A percentile compares a stretch with the other conserved stretches of the same genome.
Evolutionary conservation across 23 tunicate species (phyloP).

Genomic region (Ascidia mentula): DNA sequence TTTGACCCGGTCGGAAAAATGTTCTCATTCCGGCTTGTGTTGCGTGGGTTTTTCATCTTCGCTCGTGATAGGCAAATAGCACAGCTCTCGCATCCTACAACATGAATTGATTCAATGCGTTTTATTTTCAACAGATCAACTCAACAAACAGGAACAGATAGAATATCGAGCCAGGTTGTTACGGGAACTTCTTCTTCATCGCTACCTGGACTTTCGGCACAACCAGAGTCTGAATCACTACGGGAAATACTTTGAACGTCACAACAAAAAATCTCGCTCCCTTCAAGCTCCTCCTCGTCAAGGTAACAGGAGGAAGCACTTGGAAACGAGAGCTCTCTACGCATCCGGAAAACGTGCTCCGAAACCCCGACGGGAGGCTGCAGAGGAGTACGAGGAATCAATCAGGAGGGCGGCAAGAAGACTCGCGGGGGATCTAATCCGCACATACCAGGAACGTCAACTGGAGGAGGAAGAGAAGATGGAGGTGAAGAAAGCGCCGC

Average conservation of each 20-base stretch:
- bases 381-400: conserved; percentile 5
- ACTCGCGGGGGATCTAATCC: neutral
- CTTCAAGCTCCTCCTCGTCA: neutral
- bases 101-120: no score
- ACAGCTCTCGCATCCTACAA: no score
- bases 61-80: no score
- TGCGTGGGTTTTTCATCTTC: no score
- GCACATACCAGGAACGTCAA: neutral
- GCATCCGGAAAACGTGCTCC: neutral
- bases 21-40: no score
- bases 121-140: neutral
- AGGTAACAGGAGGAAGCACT: neutral
- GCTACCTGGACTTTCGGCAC: conserved; percentile 24
- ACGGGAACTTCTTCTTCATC: conserved; percentile 43
- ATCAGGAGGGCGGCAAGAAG: neutral
- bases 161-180: neutral
- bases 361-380: neutral
- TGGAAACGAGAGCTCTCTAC: neutral
- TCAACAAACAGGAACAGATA: conserved; percentile 1
- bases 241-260: conserved; percentile 28
- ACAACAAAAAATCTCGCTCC: neutral
- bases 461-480: neutral
- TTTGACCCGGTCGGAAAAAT: no score
- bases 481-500: neutral
- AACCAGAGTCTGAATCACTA: conserved; percentile 21